Conservation (phyloP, 2,888 invertebrate genomes). For the Limnephilus rhombicus region DNA sequence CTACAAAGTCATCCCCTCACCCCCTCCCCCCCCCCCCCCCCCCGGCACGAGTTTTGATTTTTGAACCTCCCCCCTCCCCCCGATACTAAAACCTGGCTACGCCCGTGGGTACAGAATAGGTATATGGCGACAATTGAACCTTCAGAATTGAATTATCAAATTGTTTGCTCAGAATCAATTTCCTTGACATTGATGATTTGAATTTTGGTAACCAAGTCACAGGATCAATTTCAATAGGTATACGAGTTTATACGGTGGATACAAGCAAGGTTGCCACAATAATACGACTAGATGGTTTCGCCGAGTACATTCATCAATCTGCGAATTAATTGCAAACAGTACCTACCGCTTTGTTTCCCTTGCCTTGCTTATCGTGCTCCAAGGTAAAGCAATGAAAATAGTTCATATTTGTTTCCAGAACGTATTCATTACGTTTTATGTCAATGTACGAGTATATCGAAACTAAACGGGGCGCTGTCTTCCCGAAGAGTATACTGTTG, state of each 20-base stretch:
- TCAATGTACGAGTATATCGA: not conserved
- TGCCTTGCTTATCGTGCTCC: not conserved
- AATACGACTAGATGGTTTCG: not conserved
- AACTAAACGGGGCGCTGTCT: not conserved
- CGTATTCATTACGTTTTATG: not conserved
- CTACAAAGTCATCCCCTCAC: no score
- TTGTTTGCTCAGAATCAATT: conserved; percentile 33
- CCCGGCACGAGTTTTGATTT: no score
- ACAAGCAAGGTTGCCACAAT: not conserved
- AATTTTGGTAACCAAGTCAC: conserved; percentile 15
- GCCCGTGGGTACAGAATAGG: no score
- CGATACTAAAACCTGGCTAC: no score
- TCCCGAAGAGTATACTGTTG: not conserved
- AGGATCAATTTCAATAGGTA: conserved; percentile 29
- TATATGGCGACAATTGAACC: not conserved
- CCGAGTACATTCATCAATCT: not conserved
- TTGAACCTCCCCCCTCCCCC: no score
- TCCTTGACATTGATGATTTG: conserved; percentile 32
- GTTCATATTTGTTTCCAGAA: not conserved
- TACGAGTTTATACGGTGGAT: not conserved
- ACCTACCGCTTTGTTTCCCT: not conserved
- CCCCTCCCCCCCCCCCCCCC: no score
- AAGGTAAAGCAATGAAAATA: not conserved
- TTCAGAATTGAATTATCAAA: conserved; percentile 21
- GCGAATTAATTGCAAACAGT: not conserved